Conservation (phyloP, 2,113 vertebrate species). For the Montifringilla adamsi region DNA sequence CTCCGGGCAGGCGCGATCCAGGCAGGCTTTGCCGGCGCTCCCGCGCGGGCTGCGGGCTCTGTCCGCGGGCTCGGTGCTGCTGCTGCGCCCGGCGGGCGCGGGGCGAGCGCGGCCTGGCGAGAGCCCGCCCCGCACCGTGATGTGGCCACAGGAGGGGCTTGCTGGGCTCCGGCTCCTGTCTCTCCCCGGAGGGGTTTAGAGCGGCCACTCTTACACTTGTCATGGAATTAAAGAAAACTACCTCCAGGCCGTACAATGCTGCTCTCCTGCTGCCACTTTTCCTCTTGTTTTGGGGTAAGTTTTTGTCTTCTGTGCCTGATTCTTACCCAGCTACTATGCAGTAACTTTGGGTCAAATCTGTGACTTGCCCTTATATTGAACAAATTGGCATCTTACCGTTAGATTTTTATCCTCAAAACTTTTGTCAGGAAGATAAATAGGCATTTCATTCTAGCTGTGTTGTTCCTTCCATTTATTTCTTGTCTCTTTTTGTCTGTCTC, state of each 20-base stretch:
- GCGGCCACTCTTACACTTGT: background rate
- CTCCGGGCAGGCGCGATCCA: constrained; percentile 42
- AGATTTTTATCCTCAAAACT: background rate
- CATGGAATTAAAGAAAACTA: constrained; percentile 73
- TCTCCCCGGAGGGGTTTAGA: background rate
- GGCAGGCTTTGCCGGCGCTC: constrained; percentile 60
- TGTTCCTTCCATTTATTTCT: background rate
- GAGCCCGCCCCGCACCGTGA: background rate
- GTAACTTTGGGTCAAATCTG: background rate
- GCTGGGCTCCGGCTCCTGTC: background rate
- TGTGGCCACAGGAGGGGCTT: background rate
- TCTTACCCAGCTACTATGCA: background rate
- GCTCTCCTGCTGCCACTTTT: constrained; percentile 74
- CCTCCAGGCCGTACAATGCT: constrained; percentile 55
- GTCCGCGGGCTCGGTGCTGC: background rate
- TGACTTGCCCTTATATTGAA: background rate
- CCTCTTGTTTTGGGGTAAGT: constrained; percentile 72
- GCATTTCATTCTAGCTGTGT: background rate
- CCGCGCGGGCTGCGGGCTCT: background rate
- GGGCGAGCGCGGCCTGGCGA: background rate
- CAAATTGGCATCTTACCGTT: background rate
- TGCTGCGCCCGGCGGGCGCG: constrained; percentile 6
- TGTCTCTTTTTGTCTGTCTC: background rate
- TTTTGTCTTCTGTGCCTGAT: background rate
- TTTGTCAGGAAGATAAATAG: background rate